phyloP scores from a whole-genome alignment of 2,797 vertebrate species.

The Dromococcyx pavoninus region DNA sequence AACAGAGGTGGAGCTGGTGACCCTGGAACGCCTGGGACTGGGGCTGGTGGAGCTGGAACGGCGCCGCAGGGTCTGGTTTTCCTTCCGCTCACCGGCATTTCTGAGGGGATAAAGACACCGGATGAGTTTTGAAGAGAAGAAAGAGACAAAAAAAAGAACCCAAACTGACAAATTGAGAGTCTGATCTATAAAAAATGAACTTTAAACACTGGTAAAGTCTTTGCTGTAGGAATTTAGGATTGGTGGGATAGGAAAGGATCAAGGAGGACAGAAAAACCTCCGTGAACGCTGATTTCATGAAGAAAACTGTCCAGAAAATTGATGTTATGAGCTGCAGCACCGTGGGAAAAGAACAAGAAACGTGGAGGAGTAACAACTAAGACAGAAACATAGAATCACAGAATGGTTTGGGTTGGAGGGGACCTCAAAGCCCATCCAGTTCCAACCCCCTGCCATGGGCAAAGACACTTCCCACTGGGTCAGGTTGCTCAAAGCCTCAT shows the following conservation, averaged over 20 bases:
- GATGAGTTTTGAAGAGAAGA: rapidly evolving
- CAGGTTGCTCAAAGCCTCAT: too few species aligned
- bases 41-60: conserved; percentile 69
- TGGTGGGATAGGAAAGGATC: neutral
- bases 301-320: neutral
- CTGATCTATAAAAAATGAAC: neutral
- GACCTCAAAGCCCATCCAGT: too few species aligned
- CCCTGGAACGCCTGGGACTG: conserved; percentile 71
- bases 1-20: conserved; percentile 63
- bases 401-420: too few species aligned
- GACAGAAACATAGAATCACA: neutral
- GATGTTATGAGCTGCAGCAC: neutral
- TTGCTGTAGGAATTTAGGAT: neutral
- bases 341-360: neutral
- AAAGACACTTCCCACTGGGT: too few species aligned
- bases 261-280: neutral
- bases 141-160: neutral
- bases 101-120: conserved; percentile 1
- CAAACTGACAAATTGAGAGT: neutral
- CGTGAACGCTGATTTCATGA: too few species aligned
- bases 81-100: conserved; percentile 69
- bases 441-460: too few species aligned
- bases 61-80: conserved; percentile 69
- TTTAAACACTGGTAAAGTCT: neutral
- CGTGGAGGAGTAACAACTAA: neutral